phyloP scores from a whole-genome alignment of 2,113 vertebrate genomes.

The Istiophorus platypterus region DNA sequence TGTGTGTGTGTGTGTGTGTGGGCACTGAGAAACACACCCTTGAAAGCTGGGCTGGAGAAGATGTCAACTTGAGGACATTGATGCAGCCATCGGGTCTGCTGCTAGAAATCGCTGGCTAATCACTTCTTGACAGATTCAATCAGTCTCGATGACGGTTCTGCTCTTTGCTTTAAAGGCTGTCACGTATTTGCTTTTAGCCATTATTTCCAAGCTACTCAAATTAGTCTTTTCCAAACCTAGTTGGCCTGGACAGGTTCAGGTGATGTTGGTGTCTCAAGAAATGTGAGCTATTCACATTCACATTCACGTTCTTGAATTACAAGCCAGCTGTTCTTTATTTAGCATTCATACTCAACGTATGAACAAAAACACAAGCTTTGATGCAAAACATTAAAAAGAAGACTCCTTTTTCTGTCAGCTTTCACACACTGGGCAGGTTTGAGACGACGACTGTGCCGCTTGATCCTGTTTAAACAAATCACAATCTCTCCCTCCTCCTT shows the following conservation, averaged over 20 bases:
- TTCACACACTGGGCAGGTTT: slow-evolving; percentile 77
- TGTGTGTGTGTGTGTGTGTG: slow-evolving; percentile 28
- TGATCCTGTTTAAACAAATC: slow-evolving; percentile 74
- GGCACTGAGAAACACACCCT: slow-evolving; percentile 28
- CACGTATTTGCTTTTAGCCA: slow-evolving; percentile 31
- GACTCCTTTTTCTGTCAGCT: slow-evolving; percentile 82
- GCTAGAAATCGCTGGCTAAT: slow-evolving; percentile 58
- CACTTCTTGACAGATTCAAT: slow-evolving; percentile 64
- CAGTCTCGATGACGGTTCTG: slow-evolving; percentile 47
- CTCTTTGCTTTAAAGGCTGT: slow-evolving; percentile 40
- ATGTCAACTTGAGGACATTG: slow-evolving; percentile 53
- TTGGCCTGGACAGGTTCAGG: slow-evolving; percentile 27
- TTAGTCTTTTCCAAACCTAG: slow-evolving; percentile 47
- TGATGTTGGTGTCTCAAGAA: slow-evolving; percentile 24
- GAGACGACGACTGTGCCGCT: slow-evolving; percentile 40
- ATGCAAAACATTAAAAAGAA: slow-evolving; percentile 83
- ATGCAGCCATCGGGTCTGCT: slow-evolving; percentile 52
- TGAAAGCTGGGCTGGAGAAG: slow-evolving; percentile 31
- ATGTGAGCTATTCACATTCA: slow-evolving; percentile 71
- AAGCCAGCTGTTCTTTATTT: slow-evolving; percentile 78
- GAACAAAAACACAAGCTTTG: slow-evolving; percentile 84
- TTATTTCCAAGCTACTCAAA: slow-evolving; percentile 46
- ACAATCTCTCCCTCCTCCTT: slow-evolving; percentile 48
- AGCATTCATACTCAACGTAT: slow-evolving; percentile 81
- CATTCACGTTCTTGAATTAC: slow-evolving; percentile 82